Percentiles rank a stretch among this genome's conserved stretches.
Conservation (phyloP, 2,888 invertebrate genomes). For the Drosophila seclusa region DNA sequence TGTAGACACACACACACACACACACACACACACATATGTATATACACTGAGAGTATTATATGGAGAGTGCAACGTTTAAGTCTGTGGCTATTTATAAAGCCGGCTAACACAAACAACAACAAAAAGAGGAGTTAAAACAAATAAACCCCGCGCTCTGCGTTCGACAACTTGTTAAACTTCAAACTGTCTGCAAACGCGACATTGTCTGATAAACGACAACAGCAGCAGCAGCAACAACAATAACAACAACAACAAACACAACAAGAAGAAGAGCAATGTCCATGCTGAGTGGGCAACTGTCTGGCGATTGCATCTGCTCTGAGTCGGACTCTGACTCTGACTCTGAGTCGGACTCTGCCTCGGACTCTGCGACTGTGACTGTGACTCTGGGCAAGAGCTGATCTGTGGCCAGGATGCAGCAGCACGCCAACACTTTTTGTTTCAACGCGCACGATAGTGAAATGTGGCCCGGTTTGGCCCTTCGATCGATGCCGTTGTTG, state of each 20-base stretch:
- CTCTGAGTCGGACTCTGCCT: conserved; percentile 32
- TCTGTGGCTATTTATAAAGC: conserved; percentile 59
- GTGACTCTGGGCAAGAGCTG: conserved; percentile 44
- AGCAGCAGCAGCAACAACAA: conserved; percentile 28
- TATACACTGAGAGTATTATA: conserved; percentile 24
- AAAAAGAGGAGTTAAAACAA: conserved; percentile 48
- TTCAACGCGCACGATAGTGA: conserved; percentile 74
- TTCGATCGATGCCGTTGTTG: conserved; percentile 35
- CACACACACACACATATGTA: background rate
- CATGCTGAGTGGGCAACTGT: conserved; percentile 64
- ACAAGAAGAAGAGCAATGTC: conserved; percentile 40
- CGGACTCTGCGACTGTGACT: conserved; percentile 53
- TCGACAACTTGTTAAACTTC: conserved; percentile 82
- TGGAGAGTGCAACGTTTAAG: conserved; percentile 38
- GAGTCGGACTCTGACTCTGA: conserved; percentile 50
- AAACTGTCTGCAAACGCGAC: conserved; percentile 81
- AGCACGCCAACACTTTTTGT: conserved; percentile 81
- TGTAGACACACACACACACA: conserved; percentile 20
- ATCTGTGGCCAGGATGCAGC: conserved; percentile 63
- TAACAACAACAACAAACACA: conserved; percentile 15
- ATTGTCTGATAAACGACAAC: conserved; percentile 79
- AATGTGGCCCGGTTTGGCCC: conserved; percentile 58
- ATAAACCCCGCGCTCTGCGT: conserved; percentile 54
- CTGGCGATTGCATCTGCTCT: conserved; percentile 66
- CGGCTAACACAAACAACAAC: conserved; percentile 37